A percentile compares a stretch with the other conserved stretches of the same genome.
Conservation (phyloP, 2,113 vertebrate genomes). For the Phalacrocorax brasilianus region DNA sequence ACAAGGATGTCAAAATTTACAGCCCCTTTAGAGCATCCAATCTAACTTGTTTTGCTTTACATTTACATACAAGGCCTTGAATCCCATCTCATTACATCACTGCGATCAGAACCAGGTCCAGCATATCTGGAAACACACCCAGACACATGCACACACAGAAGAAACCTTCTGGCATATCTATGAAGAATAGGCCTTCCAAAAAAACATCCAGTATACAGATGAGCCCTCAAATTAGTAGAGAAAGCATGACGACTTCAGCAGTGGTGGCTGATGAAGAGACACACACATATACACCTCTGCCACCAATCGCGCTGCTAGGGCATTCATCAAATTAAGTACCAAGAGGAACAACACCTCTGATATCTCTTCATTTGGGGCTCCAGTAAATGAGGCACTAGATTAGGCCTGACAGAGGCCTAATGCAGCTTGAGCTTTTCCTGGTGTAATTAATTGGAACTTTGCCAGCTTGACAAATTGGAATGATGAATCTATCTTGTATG, state of each 20-base stretch:
- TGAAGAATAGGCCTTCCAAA: constrained; percentile 80
- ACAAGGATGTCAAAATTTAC: constrained; percentile 78
- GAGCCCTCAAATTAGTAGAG: constrained; percentile 90
- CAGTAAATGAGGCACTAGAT: constrained; percentile 96
- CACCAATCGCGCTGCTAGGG: constrained; percentile 78
- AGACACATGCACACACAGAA: constrained; percentile 50
- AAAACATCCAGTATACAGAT: constrained; percentile 84
- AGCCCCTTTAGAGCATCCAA: not conserved
- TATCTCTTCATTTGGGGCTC: constrained; percentile 94
- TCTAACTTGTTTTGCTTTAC: not conserved
- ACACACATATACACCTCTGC: constrained; percentile 76
- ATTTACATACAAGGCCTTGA: not conserved
- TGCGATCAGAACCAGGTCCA: not conserved
- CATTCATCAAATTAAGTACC: constrained; percentile 99
- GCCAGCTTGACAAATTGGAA: constrained; percentile 99
- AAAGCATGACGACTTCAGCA: constrained; percentile 69
- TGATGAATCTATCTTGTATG: constrained; percentile 99
- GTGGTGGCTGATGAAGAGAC: constrained; percentile 83
- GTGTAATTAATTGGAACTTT: constrained; percentile 99
- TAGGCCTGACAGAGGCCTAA: constrained; percentile 89
- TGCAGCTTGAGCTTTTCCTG: constrained; percentile 82
- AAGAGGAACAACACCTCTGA: constrained; percentile 88
- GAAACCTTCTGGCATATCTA: constrained; percentile 53
- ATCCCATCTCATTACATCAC: not conserved
- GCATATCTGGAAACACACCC: constrained; percentile 42